phyloP scores from a whole-genome alignment of 2,113 vertebrate genomes.

The Redunca redunca region DNA sequence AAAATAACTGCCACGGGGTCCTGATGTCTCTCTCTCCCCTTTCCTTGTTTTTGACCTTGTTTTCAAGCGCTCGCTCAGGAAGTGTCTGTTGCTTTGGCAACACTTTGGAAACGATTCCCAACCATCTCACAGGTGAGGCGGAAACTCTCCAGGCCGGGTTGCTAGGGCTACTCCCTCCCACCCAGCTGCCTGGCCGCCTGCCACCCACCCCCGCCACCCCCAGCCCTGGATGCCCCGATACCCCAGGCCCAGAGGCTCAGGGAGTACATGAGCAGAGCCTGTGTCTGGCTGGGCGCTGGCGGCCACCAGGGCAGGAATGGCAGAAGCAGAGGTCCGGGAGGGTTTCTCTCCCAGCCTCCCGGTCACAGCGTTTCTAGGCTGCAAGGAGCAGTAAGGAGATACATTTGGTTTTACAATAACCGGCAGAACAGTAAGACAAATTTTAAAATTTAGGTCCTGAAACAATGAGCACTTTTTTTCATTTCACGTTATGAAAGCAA shows the following conservation, averaged over 20 bases:
- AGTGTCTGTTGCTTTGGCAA: background rate
- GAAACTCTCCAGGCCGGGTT: background rate
- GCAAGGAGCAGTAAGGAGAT: background rate
- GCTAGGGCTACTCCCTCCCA: background rate
- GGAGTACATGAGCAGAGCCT: background rate
- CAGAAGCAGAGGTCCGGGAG: rapidly evolving
- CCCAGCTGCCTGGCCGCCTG: background rate
- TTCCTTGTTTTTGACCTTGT: background rate
- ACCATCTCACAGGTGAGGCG: background rate
- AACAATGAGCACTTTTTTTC: background rate
- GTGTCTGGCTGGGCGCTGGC: background rate
- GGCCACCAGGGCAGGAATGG: background rate
- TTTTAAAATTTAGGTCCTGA: background rate
- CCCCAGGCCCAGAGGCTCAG: no score
- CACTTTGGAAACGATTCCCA: background rate
- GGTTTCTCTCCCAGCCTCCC: background rate
- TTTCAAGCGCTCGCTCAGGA: background rate
- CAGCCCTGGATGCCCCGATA: rapidly evolving
- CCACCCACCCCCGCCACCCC: no score
- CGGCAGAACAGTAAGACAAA: background rate
- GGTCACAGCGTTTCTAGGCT: background rate
- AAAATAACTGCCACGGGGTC: background rate
- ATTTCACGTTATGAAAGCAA: background rate
- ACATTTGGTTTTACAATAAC: background rate
- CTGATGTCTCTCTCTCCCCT: no score